phyloP scores from a whole-genome alignment of 2,113 vertebrate genomes.

The Pelusios castaneus region DNA sequence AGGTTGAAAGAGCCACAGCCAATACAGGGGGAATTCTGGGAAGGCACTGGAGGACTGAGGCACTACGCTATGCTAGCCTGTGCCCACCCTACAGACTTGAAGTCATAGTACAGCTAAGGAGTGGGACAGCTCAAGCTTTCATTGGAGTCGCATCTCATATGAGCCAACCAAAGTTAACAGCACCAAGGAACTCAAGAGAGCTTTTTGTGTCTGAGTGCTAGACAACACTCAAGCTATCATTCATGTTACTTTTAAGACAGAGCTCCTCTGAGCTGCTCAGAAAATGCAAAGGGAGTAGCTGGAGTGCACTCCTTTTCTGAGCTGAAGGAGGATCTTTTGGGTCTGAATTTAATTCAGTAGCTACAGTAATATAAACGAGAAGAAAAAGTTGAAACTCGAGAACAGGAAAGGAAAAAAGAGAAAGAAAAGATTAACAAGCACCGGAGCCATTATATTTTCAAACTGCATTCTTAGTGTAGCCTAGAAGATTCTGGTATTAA shows the following conservation, averaged over 20 bases:
- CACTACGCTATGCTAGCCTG: neutral
- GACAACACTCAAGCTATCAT: neutral
- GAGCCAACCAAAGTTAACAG: neutral
- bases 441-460: neutral
- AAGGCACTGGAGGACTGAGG: neutral
- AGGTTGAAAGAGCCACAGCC: neutral
- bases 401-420: neutral
- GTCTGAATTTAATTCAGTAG: neutral
- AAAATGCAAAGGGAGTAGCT: neutral
- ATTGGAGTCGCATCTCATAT: neutral
- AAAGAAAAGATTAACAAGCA: neutral
- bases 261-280: neutral
- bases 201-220: too few relatives aligned
- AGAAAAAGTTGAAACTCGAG: neutral
- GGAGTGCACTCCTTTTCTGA: neutral
- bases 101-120: neutral
- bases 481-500: neutral
- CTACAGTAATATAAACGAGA: neutral
- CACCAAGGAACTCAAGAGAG: neutral
- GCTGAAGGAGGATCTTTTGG: accelerated
- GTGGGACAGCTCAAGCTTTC: neutral
- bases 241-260: neutral
- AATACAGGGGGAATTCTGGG: neutral
- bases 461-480: accelerated
- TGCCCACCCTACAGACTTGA: neutral